Evolutionary conservation across 1,140 invertebrate species (phyloP), one percentile per base, ranked within the genome.

Genomic region (Littorina saxatilis): DNA sequence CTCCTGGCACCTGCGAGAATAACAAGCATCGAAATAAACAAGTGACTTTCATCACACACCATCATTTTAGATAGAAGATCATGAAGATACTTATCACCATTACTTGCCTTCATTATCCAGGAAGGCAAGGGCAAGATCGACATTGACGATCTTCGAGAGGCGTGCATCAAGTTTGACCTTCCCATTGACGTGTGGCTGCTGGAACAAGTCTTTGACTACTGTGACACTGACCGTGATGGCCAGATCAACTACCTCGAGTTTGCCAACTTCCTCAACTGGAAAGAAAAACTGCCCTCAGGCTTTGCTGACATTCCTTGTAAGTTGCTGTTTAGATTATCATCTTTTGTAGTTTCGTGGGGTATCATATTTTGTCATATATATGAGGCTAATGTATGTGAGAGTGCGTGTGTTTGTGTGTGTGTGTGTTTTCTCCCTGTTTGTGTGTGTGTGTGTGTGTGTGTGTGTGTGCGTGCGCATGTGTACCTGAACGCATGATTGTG

Each of bases 181-280:
- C 91, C 91, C n/a, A 84, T 90, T 13, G 90, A 91, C 72, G 86
- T 87, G 50, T 90, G 91, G 70, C 79, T 92, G 13, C 72, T 92
- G 5, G 90, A 87, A 80, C 88, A 88, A 74, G 83, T 92, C n/a
- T 81, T 92, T 74, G 88, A 92, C 55, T 89, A 87, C 52, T 92
- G 92, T 86, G 91, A 92, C 84, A 79, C 79, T 0, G 89, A 92
- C 82, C 76, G 80, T 5, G 90, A 92, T 84, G 92, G 91, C 2
- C 83, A 74, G 61, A 91, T 92, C 43, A 88, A 91, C 83, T 92
- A 92, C 78, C 32, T 90, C n/a, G 91, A 91, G 82, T 92, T 92
- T 86, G 79, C 87, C 63, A 92, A 92, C 82, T 92, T 92, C 85
- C 87, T 92, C 17, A 92, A 92, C 87, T 92, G 89, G 88, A 91